Base-by-base conservation (phyloP, 2,113 vertebrate genomes). In the Ranitomeya variabilis region DNA sequence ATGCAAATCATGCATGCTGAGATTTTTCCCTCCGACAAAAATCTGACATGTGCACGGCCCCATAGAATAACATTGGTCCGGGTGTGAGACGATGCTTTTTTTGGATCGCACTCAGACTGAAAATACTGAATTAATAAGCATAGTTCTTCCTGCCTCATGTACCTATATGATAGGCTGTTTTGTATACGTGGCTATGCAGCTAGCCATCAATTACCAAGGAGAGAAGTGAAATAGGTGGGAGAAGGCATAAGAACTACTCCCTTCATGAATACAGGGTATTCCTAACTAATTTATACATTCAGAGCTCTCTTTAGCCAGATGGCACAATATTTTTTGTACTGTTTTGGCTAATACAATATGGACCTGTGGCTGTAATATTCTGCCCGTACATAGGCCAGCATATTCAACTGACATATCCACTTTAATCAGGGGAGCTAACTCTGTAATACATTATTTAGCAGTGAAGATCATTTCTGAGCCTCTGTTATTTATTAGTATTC, bases 401-500 rank as follows among this genome's bases (percentile, higher is more conserved):
- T 74, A 45, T 74, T 74, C 71, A 18, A 18, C 26, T 45, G 71
- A 45, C 71, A 74, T 31, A 74, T 19, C 7, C 2, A 16, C 71
- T 60, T 80, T 31, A 80, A 81, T 37, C 57, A 81, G 57, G 23
- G 62, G 57, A 81, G 7, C 18, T 81, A 84, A 52, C 64, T 16
- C n/a, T 71, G 23, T 10, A 84, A 84, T 84, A 84, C 55, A 69
- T 84, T 84, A 71, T 84, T 83, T 83, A 69, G 18, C 51, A 45
- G 55, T 37, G 57, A 37, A 81, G 57, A 69, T 54, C n/a, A 84
- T 84, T 26, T 54, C 52, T 15, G 60, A 85, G 52, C 23, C 54
- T 76, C 64, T 71, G 64, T 54, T 67, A 54, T 83, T 66, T 67
- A 73, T 85, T 76, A 85, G 67, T 85, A 85, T 73, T 74, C 67